Base-by-base conservation (phyloP, 2,888 invertebrate species). In the Lissonota sp. region DNA sequence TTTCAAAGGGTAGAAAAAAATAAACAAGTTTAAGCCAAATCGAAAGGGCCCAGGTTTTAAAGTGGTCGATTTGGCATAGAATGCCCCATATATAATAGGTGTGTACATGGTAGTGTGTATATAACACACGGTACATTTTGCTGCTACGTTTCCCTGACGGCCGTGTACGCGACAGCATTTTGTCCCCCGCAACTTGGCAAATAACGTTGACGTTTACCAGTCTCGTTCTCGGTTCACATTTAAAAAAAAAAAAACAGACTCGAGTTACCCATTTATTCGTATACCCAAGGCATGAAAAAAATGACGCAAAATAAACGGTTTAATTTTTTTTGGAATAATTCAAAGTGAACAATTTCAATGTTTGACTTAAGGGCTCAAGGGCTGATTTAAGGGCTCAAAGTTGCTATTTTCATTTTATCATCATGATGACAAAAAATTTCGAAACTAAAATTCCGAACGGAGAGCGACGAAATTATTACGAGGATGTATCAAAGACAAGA, bases 101-200 rank as follows among this genome's bases (percentile, higher is more conserved):
- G 10, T 44, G 10, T 44, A 2, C 44, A 44, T 4, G 26, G 10
- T 44, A 12, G 6, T 6, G 12, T 5, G 53, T 6, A 14, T 69
- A 49, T 16, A 66, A 42, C 26, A 44, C 39, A 63, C 39, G 57
- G 46, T 57, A 62, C 51, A 69, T 73, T 73, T 16, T 62, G 67
- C 73, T 57, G 73, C 42, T 37, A 69, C 67, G 69, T 73, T 73
- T 63, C 67, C 79, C 63, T 69, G 63, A 73, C 79, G 67, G 63
- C 67, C 62, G 73, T 40, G 49, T 49, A 79, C 10, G 53, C 40
- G 62, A 69, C 58, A 72, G 39, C 16, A 12, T 69, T 42, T 42
- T 26, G 26, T 26, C 26, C 10, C 37, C 46, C 8, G n/a, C 5
- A 5, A 12, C 8, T 12, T 2, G 40, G 57, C 66, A 39, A 64